These are phyloP conservation scores for Pteronotus mesoamericanus DNA, from an alignment of 2,797 vertebrate species.

Conservation along the genomic window DNA sequence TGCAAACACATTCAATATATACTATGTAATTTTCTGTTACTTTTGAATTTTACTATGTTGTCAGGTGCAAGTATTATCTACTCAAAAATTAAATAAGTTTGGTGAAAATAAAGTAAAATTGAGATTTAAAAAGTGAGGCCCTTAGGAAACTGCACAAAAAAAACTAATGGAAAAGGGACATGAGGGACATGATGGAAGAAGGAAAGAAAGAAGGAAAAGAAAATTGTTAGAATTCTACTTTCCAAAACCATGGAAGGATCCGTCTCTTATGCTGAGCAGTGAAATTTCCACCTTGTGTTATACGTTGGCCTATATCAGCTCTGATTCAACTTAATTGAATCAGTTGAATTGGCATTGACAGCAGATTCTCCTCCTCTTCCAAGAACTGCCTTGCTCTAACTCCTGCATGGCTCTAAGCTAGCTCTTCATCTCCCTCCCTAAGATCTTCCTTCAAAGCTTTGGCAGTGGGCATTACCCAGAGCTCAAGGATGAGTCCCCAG, in stretches of 20 bases:
- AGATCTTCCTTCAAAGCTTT: background rate
- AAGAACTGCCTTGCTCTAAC: background rate
- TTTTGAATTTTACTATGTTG: background rate
- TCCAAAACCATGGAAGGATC: background rate
- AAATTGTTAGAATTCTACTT: background rate
- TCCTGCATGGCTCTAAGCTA: background rate
- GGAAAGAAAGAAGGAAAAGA: background rate
- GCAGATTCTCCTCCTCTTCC: background rate
- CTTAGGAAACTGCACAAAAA: background rate
- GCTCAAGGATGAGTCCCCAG: background rate
- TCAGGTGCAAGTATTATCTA: background rate
- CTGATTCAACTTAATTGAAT: too few relatives aligned
- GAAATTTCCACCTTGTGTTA: background rate
- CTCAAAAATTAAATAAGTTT: slow-evolving; percentile 1
- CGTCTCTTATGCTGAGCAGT: background rate
- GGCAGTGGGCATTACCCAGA: background rate
- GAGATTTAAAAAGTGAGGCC: background rate
- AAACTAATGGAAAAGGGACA: background rate
- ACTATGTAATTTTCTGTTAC: background rate
- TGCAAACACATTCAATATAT: background rate
- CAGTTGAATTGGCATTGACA: background rate
- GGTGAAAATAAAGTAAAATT: background rate
- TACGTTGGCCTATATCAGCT: background rate
- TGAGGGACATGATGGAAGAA: background rate
- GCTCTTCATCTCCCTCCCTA: background rate